Evolutionary conservation across 2,113 vertebrate species (phyloP).

Genomic region (Toxotes chatareus): DNA sequence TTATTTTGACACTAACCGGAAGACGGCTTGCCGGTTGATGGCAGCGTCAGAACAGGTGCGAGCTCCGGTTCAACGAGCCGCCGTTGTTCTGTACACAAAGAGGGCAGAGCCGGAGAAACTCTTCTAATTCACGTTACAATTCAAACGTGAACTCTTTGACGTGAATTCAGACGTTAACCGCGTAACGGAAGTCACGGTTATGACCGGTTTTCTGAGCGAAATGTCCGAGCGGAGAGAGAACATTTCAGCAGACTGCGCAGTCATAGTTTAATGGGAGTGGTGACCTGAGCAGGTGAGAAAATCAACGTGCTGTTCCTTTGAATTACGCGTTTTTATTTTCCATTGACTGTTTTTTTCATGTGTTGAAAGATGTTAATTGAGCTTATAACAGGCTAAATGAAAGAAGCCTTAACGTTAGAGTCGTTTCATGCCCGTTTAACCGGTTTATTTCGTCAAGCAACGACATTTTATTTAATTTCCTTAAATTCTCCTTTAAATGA

Average conservation of each 20-base stretch:
- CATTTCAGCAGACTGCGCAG: constrained; percentile 54
- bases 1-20: constrained; percentile 52
- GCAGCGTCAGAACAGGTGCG: constrained; percentile 65
- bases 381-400: not conserved
- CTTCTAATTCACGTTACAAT: fast-evolving
- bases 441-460: fast-evolving
- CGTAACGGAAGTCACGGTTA: not conserved
- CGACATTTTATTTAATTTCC: not conserved
- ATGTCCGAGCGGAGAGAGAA: constrained; percentile 24
- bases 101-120: not conserved
- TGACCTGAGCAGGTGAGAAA: constrained; percentile 75
- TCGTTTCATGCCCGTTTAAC: not conserved
- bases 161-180: fast-evolving
- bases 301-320: too few relatives aligned
- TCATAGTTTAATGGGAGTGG: constrained; percentile 74
- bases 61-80: constrained; percentile 62
- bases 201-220: not conserved
- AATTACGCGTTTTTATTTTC: not conserved
- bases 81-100: constrained; percentile 62
- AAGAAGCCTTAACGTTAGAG: not conserved
- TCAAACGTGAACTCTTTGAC: fast-evolving
- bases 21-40: not conserved
- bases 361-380: not conserved
- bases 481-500: fast-evolving
- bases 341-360: fast-evolving